phyloP scores from a whole-genome alignment of 2,888 invertebrate species.

The Macrosoma leucophasiata region DNA sequence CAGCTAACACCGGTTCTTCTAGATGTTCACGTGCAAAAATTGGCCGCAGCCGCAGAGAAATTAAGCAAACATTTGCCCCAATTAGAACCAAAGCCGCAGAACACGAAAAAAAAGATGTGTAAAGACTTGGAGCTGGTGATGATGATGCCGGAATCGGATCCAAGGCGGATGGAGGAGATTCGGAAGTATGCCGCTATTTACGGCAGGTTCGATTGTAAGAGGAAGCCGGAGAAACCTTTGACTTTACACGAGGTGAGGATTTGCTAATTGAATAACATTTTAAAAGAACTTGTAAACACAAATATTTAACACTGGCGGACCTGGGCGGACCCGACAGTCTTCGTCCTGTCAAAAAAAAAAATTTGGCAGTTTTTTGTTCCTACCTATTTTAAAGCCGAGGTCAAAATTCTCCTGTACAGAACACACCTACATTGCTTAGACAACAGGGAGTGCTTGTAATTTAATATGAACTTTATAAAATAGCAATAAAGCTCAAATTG shows the following conservation, averaged over 20 bases:
- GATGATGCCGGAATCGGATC: conserved; percentile 91
- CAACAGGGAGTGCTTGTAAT: no score
- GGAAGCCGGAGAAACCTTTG: conserved; percentile 96
- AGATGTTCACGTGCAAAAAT: conserved; percentile 88
- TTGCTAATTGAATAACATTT: background rate
- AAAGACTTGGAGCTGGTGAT: conserved; percentile 95
- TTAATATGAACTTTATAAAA: no score
- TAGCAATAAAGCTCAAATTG: no score
- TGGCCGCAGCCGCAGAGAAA: conserved; percentile 88
- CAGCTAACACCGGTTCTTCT: conserved; percentile 86
- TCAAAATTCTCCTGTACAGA: no score
- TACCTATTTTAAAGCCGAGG: no score
- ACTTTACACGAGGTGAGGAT: conserved; percentile 91
- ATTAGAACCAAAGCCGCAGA: conserved; percentile 91
- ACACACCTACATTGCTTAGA: no score
- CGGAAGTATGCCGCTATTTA: conserved; percentile 98
- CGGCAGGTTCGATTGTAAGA: conserved; percentile 97
- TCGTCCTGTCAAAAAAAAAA: no score
- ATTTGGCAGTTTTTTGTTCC: no score
- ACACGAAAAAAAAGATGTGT: conserved; percentile 93
- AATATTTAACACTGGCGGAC: background rate
- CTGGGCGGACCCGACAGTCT: no score
- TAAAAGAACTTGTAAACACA: background rate
- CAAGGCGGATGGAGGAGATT: conserved; percentile 93
- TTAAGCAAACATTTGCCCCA: conserved; percentile 89